Percentiles rank a stretch among this genome's conserved stretches.
Evolutionary conservation across 1,140 invertebrate species (phyloP).

Genomic region (Microplitis demolitor): DNA sequence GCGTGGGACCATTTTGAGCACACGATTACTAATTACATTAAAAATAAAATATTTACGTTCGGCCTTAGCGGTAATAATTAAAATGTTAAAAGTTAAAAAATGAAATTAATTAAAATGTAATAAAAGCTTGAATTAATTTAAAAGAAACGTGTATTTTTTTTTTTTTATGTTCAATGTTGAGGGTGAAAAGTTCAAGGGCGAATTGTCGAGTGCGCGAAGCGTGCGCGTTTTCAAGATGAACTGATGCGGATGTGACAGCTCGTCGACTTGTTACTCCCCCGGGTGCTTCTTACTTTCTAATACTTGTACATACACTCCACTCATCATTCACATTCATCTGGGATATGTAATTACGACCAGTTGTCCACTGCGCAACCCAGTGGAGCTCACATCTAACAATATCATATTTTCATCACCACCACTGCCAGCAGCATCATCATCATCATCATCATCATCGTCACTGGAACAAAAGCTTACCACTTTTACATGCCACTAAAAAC

Average conservation of each 20-base stretch:
- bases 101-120: background rate
- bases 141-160: conserved; percentile 1
- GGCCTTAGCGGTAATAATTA: background rate
- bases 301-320: conserved; percentile 20
- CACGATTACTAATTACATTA: background rate
- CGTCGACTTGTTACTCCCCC: conserved; percentile 16
- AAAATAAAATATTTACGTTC: background rate
- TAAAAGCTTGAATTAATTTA: background rate
- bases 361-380: conserved; percentile 39
- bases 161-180: background rate
- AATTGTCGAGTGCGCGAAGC: conserved; percentile 33
- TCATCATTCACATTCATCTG: conserved; percentile 35
- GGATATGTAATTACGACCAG: conserved; percentile 47
- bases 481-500: too few relatives aligned
- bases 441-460: background rate
- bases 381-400: conserved; percentile 34
- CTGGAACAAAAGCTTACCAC: background rate
- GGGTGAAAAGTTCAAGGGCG: conserved; percentile 21
- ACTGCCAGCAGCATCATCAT: background rate
- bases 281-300: conserved; percentile 31
- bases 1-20: conserved; percentile 27
- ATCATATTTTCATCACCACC: background rate
- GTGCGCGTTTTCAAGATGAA: conserved; percentile 47
- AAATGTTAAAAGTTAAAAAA: conserved; percentile 4
- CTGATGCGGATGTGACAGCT: conserved; percentile 44